A percentile compares a stretch with the other conserved stretches of the same genome.
Conservation (phyloP, 2,888 invertebrate genomes). For the Zele albiditarsus region DNA sequence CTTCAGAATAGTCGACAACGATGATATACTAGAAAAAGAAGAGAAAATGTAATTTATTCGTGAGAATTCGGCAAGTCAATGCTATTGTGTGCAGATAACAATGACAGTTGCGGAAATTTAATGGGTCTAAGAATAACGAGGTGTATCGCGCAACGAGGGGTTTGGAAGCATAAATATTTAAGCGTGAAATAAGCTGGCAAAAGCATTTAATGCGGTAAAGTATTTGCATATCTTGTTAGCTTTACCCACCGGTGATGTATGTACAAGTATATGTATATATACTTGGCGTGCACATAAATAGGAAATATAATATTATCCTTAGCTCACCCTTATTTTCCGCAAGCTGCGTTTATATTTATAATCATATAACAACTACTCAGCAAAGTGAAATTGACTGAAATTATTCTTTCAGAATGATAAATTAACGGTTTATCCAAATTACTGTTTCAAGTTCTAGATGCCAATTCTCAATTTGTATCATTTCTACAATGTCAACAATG, state of each 20-base stretch:
- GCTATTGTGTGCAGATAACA: slow-evolving; percentile 38
- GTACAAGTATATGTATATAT: not conserved
- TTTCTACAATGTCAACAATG: slow-evolving; percentile 75
- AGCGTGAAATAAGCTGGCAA: slow-evolving; percentile 46
- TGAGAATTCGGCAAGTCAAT: slow-evolving; percentile 31
- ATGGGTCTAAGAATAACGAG: slow-evolving; percentile 44
- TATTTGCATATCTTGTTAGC: slow-evolving; percentile 54
- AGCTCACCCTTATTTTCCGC: slow-evolving; percentile 22
- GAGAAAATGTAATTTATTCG: not conserved
- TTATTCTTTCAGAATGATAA: no score
- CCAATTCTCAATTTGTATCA: slow-evolving; percentile 74
- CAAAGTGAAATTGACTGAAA: no score
- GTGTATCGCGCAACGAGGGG: slow-evolving; percentile 31
- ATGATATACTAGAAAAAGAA: not conserved
- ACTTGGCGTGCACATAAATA: slow-evolving; percentile 27
- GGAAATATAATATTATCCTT: slow-evolving; percentile 11
- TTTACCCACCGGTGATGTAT: slow-evolving; percentile 34
- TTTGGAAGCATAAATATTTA: slow-evolving; percentile 47
- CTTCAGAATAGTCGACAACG: not conserved
- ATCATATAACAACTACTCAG: not conserved
- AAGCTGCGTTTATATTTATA: not conserved
- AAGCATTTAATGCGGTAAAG: slow-evolving; percentile 47
- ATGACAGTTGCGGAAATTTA: slow-evolving; percentile 42
- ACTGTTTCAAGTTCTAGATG: slow-evolving; percentile 43
- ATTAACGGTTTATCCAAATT: not conserved